Conservation (phyloP, 2,797 vertebrate genomes). For the Typhlichthys eigenmanni region DNA sequence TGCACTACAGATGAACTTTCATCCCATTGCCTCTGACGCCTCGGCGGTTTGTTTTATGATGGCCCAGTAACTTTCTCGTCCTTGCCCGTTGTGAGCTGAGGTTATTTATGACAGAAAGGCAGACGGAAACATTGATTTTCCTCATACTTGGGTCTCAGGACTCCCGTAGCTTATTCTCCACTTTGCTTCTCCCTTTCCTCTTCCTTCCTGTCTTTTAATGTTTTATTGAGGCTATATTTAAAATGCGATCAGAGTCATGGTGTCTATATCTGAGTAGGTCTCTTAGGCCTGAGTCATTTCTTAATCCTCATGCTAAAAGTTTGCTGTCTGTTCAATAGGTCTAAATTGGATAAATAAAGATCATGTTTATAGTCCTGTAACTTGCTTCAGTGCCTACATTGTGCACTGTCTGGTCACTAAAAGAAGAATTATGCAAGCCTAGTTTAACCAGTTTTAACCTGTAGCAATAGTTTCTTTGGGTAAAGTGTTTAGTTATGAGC, state of each 20-base stretch:
- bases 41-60: not conserved
- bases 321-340: no score
- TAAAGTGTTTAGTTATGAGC: no score
- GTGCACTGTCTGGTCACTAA: not conserved
- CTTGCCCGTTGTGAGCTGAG: not conserved
- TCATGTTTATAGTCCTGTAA: not conserved
- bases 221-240: not conserved
- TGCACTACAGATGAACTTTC: not conserved
- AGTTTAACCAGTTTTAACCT: no score
- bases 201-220: not conserved
- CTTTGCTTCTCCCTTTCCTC: not conserved
- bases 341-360: not conserved
- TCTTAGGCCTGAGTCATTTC: slow-evolving; percentile 11
- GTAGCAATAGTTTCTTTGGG: no score
- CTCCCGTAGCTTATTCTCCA: not conserved
- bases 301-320: slow-evolving; percentile 5
- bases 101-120: not conserved
- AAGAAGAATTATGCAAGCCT: no score
- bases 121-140: slow-evolving; percentile 3
- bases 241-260: not conserved
- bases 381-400: not conserved
- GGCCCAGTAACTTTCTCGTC: not conserved
- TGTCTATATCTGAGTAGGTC: not conserved
- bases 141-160: not conserved
- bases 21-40: not conserved